phyloP scores from a whole-genome alignment of 2,888 invertebrate genomes.

The Tuberolachnus salignus region DNA sequence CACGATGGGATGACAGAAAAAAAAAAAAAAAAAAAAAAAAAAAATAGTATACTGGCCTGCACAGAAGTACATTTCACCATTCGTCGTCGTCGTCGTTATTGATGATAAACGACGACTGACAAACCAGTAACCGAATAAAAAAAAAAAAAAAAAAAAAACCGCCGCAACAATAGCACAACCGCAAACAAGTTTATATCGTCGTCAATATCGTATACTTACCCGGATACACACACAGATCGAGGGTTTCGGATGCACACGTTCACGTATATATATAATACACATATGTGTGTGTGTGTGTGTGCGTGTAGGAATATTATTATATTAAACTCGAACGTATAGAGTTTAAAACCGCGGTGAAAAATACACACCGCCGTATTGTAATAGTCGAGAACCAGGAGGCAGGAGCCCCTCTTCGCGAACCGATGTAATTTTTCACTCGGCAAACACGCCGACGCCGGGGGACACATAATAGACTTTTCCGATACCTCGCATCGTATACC shows the following conservation, averaged over 20 bases:
- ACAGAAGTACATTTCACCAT: not conserved
- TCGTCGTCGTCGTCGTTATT: not conserved
- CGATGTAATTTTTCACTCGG: constrained; percentile 43
- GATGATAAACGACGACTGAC: constrained; percentile 44
- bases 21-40: not conserved
- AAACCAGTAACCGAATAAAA: constrained; percentile 27
- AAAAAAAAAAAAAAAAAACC: too few relatives aligned
- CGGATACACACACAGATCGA: not conserved
- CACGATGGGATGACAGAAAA: not conserved
- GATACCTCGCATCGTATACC: not conserved
- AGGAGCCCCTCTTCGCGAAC: not conserved
- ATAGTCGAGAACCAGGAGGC: not conserved
- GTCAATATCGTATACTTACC: not conserved
- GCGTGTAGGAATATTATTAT: too few relatives aligned
- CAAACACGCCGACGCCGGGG: constrained; percentile 1
- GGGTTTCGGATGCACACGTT: too few relatives aligned
- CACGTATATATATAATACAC: too few relatives aligned
- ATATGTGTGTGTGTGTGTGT: too few relatives aligned
- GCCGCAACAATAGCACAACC: constrained; percentile 9
- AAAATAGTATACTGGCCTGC: too few relatives aligned
- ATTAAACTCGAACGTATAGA: too few relatives aligned
- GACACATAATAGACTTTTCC: constrained; percentile 17
- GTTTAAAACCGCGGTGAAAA: too few relatives aligned
- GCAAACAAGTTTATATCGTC: constrained; percentile 39
- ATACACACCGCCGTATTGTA: not conserved